Evolutionary conservation across 2,113 vertebrate species (phyloP).

Genomic region (Turnix velox): DNA sequence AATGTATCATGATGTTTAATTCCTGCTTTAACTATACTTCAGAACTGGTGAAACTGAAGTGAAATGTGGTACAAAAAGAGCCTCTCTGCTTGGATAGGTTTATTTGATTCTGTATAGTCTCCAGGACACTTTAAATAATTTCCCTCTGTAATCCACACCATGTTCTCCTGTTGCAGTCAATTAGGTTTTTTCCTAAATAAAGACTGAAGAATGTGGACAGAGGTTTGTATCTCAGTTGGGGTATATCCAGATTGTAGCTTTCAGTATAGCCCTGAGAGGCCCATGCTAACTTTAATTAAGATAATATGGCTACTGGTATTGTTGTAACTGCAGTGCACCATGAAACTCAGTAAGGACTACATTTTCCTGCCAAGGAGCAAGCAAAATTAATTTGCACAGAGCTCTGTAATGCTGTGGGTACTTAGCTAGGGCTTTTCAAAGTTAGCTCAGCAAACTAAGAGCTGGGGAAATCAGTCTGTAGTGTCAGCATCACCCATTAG

Average conservation of each 20-base stretch:
- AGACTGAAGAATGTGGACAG: neutral
- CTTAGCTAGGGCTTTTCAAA: neutral
- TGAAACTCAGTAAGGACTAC: neutral
- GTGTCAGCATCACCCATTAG: neutral
- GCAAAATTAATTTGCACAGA: neutral
- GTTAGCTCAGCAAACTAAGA: neutral
- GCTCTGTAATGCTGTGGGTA: neutral
- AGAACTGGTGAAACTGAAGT: neutral
- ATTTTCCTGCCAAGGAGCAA: neutral
- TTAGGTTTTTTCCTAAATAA: conserved; percentile 1
- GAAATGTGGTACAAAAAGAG: neutral
- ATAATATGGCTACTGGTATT: conserved; percentile 30
- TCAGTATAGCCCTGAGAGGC: neutral
- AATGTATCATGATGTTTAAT: neutral
- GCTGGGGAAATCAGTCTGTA: neutral
- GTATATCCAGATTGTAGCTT: neutral
- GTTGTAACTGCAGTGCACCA: neutral
- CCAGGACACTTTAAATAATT: conserved; percentile 25
- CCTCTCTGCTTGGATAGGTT: neutral
- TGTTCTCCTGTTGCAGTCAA: conserved; percentile 36
- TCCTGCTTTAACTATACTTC: neutral
- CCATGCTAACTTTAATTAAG: conserved; percentile 22
- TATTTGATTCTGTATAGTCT: conserved; percentile 19
- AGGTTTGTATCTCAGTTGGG: neutral
- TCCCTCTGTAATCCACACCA: conserved; percentile 7